Evolutionary conservation across 2,797 vertebrate genomes (phyloP).

Genomic region (Dicrostonyx torquatus): DNA sequence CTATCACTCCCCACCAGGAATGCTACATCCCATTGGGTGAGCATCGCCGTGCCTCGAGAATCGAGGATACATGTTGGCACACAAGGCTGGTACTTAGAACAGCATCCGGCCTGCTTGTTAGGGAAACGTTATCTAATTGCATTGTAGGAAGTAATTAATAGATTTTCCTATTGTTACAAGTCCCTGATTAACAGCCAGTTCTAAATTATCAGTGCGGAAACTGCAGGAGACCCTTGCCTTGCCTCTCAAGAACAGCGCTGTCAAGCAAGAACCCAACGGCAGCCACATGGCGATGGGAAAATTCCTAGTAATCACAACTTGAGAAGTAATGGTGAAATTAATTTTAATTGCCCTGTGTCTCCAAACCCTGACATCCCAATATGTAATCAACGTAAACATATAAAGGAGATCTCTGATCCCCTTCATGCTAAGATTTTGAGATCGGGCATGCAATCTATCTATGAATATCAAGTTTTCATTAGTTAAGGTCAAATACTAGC

Average conservation of each 20-base stretch:
- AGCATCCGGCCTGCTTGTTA: accelerated
- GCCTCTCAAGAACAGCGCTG: background rate
- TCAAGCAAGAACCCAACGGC: background rate
- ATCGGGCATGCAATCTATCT: background rate
- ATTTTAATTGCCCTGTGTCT: background rate
- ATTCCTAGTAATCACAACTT: constrained; percentile 11
- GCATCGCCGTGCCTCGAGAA: background rate
- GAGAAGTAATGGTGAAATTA: background rate
- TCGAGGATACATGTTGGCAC: background rate
- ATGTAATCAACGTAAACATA: background rate
- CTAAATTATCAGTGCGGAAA: constrained; percentile 10
- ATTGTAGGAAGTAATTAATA: background rate
- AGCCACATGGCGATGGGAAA: background rate
- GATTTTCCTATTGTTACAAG: background rate
- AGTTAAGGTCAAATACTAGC: background rate
- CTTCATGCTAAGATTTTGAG: background rate
- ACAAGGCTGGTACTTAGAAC: background rate
- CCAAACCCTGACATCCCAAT: background rate
- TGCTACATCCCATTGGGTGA: background rate
- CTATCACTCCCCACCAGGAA: background rate
- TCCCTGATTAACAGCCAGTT: constrained; percentile 26
- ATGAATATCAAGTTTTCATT: background rate
- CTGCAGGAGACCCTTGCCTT: background rate
- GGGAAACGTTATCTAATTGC: background rate
- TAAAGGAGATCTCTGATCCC: background rate